Evolutionary conservation across 2,888 invertebrate genomes (phyloP), one percentile per base, ranked within the genome.

Genomic region (Drosophila glabriapex): DNA sequence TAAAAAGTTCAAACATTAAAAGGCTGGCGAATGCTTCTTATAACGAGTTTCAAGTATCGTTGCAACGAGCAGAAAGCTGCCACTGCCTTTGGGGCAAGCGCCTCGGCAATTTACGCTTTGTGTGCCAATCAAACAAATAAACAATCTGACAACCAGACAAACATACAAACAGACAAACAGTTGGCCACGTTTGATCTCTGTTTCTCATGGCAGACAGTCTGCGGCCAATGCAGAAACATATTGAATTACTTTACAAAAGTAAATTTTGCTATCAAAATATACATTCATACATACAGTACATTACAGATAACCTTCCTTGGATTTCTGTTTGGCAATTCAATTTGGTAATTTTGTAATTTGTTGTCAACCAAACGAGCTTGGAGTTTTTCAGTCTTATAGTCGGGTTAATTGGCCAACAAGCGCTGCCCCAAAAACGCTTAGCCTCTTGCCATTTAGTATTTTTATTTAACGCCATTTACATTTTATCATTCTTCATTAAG

Each of bases 1-100:
- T 80, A 86, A 85, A 89, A 87, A 89, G 89, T 90, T 83, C 84
- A 89, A 82, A 83, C 82, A 90, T 89, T 86, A 86, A 87, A 80
- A 90, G 77, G 74, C 82, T 78, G 73, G 66, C 63, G 73, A 80
- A 62, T 53, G 71, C 71, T 82, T 76, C 74, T 72, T 82, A 56
- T 73, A 85, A 76, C 82, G 64, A 80, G 85, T 78, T 76, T 88
- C 76, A 75, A 78, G 90, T 85, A 68, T 83, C 85, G 80, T 29
- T 67, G 76, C 80, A 79, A 54, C 65, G 35, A 41, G 46, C 52
- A n/a, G 31, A 22, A 46, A 9, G 46, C 46, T 46, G 25, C 25
- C 46, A 16, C 19, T 37, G 59, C 58, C 61, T 55, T 59, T 58
- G 68, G 64, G 63, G 49, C 78, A 63, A 41, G 49, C 60, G 63